phyloP scores from a whole-genome alignment of 2,113 vertebrate genomes.

The Telmatochromis sp. region DNA sequence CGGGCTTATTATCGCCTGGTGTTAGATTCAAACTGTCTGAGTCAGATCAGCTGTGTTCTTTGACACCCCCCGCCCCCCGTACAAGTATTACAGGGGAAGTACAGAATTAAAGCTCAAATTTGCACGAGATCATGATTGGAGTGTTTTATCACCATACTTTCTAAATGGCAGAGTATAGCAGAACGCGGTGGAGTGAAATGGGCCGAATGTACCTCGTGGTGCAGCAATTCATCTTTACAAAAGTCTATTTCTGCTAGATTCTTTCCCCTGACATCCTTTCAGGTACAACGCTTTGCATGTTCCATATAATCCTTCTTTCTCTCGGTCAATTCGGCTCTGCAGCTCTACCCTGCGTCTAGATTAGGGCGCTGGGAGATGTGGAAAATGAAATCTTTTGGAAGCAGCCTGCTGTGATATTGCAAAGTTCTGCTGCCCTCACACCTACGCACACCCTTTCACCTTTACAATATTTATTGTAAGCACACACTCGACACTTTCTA shows the following conservation, averaged over 20 bases:
- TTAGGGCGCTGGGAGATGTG: constrained; percentile 26
- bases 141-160: background rate
- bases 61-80: background rate
- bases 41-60: background rate
- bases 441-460: background rate
- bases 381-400: constrained; percentile 41
- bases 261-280: background rate
- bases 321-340: background rate
- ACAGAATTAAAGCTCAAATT: background rate
- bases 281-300: background rate
- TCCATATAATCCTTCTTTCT: background rate
- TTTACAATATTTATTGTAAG: background rate
- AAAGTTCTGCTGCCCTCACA: constrained; percentile 2
- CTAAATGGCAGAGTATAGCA: background rate
- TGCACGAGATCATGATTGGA: background rate
- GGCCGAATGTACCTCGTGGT: background rate
- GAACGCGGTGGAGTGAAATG: background rate
- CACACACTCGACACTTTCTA: background rate
- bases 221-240: background rate
- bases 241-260: background rate
- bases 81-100: background rate
- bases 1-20: background rate
- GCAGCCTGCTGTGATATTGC: constrained; percentile 47
- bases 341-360: background rate
- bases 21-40: background rate